These are phyloP conservation scores for Asarcornis scutulata DNA, from an alignment of 2,113 vertebrate species.

Conservation along the genomic window DNA sequence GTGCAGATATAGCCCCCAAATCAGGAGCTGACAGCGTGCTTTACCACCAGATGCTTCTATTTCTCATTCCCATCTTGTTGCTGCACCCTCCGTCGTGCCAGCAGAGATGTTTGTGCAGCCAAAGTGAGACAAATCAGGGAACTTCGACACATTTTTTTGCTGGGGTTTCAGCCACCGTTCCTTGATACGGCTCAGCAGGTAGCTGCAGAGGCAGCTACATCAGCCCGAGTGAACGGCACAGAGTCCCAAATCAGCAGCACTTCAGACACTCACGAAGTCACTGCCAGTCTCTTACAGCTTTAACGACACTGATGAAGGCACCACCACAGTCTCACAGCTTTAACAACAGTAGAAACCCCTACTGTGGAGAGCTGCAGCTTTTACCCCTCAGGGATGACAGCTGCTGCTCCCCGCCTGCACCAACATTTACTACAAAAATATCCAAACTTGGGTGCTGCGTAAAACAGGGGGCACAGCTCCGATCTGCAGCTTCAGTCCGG, in stretches of 20 bases:
- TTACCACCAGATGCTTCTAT: background rate
- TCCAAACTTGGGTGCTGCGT: background rate
- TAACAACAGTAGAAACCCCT: background rate
- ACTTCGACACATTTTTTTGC: background rate
- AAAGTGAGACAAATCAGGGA: background rate
- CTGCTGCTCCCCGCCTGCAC: background rate
- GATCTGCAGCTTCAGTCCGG: background rate
- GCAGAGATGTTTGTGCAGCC: background rate
- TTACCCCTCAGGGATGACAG: background rate
- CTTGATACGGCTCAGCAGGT: background rate
- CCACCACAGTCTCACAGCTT: background rate
- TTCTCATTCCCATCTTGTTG: background rate
- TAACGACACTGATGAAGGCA: background rate
- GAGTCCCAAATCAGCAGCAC: background rate
- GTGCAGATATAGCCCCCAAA: background rate
- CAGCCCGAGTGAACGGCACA: background rate
- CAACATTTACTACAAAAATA: background rate
- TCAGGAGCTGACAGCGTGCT: background rate
- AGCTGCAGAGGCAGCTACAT: background rate
- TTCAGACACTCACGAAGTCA: background rate
- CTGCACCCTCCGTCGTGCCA: background rate
- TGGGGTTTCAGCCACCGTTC: background rate
- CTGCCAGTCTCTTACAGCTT: background rate
- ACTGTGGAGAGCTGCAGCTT: background rate
- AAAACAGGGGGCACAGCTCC: rapidly evolving